phyloP scores from a whole-genome alignment of 2,113 vertebrate species.

The Parus major region DNA sequence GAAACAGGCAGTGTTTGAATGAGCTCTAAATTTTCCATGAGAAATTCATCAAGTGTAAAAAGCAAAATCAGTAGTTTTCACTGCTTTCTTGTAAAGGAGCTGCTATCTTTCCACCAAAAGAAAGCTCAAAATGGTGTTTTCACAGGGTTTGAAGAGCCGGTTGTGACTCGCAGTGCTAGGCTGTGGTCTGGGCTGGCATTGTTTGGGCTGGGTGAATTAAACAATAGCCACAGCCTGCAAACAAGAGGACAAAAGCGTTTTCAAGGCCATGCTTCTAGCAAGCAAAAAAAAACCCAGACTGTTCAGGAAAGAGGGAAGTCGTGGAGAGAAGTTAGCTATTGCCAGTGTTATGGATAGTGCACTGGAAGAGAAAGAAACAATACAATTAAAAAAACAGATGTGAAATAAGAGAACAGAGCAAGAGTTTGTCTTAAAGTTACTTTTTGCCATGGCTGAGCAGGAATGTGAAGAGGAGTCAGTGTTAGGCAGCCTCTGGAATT shows the following conservation, averaged over 20 bases:
- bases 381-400: neutral
- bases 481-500: neutral
- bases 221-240: constrained; percentile 27
- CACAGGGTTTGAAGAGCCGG: neutral
- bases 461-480: neutral
- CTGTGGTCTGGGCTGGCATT: constrained; percentile 1
- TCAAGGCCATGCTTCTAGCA: neutral
- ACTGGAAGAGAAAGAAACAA: neutral
- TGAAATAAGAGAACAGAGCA: neutral
- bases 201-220: neutral
- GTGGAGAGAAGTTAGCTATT: neutral
- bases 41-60: neutral
- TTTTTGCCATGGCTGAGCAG: neutral
- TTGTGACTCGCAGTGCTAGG: constrained; percentile 39
- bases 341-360: neutral
- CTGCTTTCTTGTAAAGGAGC: neutral
- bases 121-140: neutral
- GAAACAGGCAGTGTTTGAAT: neutral
- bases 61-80: neutral
- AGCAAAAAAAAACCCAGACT: neutral
- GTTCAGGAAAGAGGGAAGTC: neutral
- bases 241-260: constrained; percentile 11
- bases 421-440: neutral
- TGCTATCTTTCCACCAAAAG: neutral
- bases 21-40: neutral